Evolutionary conservation across 2,888 invertebrate genomes (phyloP).

Genomic region (Cinara cedri): DNA sequence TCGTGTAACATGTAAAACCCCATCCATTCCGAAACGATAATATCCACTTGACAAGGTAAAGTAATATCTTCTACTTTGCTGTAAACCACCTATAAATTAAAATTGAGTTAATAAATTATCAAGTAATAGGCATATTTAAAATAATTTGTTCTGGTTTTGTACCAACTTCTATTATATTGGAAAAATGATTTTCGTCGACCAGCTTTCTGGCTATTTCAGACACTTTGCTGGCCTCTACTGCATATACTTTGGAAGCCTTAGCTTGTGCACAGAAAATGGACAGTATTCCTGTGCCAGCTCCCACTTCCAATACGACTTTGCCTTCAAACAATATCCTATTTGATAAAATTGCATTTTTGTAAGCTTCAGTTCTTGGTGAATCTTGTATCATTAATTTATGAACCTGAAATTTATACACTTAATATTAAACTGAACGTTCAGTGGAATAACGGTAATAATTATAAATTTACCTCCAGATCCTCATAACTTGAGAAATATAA

Average conservation of each 20-base stretch:
- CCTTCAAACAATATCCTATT: slow-evolving; percentile 73
- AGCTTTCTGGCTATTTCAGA: slow-evolving; percentile 72
- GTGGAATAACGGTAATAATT: too few species aligned
- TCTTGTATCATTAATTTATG: slow-evolving; percentile 84
- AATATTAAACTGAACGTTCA: not conserved
- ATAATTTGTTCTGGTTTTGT: slow-evolving; percentile 35
- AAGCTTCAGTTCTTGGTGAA: slow-evolving; percentile 76
- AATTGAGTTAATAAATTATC: too few species aligned
- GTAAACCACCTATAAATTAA: slow-evolving; percentile 24
- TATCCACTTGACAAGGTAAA: slow-evolving; percentile 78
- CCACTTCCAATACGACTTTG: slow-evolving; percentile 84
- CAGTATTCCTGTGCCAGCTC: slow-evolving; percentile 86
- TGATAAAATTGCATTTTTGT: slow-evolving; percentile 77
- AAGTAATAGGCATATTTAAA: slow-evolving; percentile 18
- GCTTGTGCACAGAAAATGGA: slow-evolving; percentile 88
- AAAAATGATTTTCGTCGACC: slow-evolving; percentile 74
- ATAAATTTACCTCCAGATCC: slow-evolving; percentile 72
- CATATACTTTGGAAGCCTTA: slow-evolving; percentile 86
- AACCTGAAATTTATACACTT: slow-evolving; percentile 66
- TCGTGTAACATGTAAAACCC: slow-evolving; percentile 94
- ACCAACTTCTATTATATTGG: slow-evolving; percentile 71
- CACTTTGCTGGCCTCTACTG: slow-evolving; percentile 80
- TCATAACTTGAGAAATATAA: slow-evolving; percentile 72
- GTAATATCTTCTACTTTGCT: slow-evolving; percentile 72
- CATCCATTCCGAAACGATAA: slow-evolving; percentile 98